phyloP scores from a whole-genome alignment of 2,797 vertebrate species.

The Anisognathus igniventris region DNA sequence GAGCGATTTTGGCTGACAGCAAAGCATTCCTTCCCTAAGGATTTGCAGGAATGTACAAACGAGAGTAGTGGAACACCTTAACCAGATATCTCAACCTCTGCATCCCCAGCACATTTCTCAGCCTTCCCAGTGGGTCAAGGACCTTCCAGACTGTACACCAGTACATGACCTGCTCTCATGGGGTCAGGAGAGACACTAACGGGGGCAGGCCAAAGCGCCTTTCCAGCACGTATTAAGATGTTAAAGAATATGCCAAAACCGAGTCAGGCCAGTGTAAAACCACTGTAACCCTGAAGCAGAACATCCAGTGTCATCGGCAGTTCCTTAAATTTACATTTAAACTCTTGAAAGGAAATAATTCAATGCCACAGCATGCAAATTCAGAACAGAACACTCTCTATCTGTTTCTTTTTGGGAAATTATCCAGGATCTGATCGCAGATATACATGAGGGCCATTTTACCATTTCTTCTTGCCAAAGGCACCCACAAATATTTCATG shows the following conservation, averaged over 20 bases:
- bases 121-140: not conserved
- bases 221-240: not conserved
- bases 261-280: not conserved
- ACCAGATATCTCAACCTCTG: not conserved
- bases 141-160: not conserved
- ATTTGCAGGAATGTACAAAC: not conserved
- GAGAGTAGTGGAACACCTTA: not conserved
- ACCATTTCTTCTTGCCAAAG: not conserved
- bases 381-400: not conserved
- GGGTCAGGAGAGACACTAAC: not conserved
- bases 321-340: not conserved
- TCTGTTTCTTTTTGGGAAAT: not conserved
- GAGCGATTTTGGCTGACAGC: not conserved
- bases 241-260: not conserved
- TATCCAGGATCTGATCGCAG: not conserved
- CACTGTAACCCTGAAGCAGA: not conserved
- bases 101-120: rapidly evolving
- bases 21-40: not conserved
- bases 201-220: not conserved
- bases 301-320: not conserved
- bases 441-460: rapidly evolving
- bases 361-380: not conserved
- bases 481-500: not conserved
- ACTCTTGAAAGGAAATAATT: not conserved
- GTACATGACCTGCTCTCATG: not conserved